Evolutionary conservation across 2,888 invertebrate species (phyloP).

Genomic region (Steinernema scapterisci): DNA sequence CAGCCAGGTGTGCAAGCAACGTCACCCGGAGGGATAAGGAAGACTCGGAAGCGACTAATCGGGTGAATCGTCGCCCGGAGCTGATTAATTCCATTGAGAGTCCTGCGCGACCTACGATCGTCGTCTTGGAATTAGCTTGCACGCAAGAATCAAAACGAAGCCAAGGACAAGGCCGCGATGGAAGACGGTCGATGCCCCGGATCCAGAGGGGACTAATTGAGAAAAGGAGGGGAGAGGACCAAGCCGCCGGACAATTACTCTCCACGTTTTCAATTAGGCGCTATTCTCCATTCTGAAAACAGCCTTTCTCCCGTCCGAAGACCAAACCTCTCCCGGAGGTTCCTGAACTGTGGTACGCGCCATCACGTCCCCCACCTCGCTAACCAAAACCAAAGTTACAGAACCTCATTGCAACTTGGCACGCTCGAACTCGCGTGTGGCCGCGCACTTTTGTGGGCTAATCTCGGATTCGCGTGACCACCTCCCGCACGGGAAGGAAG

Average conservation of each 20-base stretch:
- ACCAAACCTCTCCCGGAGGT: too few species aligned
- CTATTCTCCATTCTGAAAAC: too few species aligned
- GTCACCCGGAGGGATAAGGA: too few species aligned
- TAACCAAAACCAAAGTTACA: too few species aligned
- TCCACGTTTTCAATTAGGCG: not conserved
- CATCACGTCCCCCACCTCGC: not conserved
- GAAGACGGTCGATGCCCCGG: not conserved
- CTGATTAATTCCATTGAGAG: constrained; percentile 8
- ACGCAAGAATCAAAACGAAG: not conserved
- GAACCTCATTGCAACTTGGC: too few species aligned
- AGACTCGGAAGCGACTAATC: not conserved
- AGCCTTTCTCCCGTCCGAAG: too few species aligned
- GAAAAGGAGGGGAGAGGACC: not conserved
- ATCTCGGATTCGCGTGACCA: constrained; percentile 14
- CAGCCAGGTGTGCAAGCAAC: too few species aligned
- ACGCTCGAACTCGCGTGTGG: not conserved
- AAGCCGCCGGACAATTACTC: not conserved
- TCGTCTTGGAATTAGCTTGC: not conserved
- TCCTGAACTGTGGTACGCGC: not conserved
- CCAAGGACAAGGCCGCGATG: too few species aligned
- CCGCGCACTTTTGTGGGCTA: not conserved
- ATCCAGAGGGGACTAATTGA: not conserved
- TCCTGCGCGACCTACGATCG: not conserved
- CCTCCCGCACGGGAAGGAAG: not conserved
- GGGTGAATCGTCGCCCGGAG: not conserved